phyloP scores from a whole-genome alignment of 2,888 invertebrate genomes.

The Eupithecia exiguata region DNA sequence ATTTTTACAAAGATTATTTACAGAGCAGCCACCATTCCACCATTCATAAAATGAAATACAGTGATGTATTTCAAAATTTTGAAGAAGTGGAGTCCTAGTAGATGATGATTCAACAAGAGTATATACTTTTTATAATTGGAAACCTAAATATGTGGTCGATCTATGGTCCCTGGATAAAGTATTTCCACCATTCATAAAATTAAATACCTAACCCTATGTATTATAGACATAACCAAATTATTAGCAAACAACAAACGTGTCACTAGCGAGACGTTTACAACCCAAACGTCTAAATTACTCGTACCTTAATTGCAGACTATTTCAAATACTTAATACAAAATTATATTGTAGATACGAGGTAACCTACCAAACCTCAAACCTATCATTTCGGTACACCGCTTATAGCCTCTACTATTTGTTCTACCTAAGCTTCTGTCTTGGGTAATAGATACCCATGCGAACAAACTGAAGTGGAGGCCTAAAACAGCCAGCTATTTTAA shows the following conservation, averaged over 20 bases:
- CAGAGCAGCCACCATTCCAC: neutral
- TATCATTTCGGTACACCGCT: slow-evolving; percentile 54
- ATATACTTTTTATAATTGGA: neutral
- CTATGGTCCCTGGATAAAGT: neutral
- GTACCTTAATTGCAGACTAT: slow-evolving; percentile 45
- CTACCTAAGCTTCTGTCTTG: slow-evolving; percentile 48
- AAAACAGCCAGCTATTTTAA: slow-evolving; percentile 63
- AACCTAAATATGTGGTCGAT: neutral
- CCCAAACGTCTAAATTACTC: slow-evolving; percentile 41
- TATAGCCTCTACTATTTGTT: slow-evolving; percentile 49
- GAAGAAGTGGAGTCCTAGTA: neutral
- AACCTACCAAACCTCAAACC: slow-evolving; percentile 43
- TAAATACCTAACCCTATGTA: neutral
- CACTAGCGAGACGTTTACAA: neutral
- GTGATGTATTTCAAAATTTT: neutral
- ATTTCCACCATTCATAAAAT: neutral
- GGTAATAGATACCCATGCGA: slow-evolving; percentile 54
- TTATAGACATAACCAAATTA: neutral
- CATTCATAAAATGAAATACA: no score
- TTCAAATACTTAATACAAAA: slow-evolving; percentile 51
- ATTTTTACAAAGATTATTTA: neutral
- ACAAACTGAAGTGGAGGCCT: slow-evolving; percentile 59
- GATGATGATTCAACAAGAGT: neutral
- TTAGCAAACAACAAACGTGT: neutral
- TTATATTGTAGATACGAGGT: slow-evolving; percentile 50